phyloP scores from a whole-genome alignment of 2,797 vertebrate genomes.

The Notolepis coatsorum region DNA sequence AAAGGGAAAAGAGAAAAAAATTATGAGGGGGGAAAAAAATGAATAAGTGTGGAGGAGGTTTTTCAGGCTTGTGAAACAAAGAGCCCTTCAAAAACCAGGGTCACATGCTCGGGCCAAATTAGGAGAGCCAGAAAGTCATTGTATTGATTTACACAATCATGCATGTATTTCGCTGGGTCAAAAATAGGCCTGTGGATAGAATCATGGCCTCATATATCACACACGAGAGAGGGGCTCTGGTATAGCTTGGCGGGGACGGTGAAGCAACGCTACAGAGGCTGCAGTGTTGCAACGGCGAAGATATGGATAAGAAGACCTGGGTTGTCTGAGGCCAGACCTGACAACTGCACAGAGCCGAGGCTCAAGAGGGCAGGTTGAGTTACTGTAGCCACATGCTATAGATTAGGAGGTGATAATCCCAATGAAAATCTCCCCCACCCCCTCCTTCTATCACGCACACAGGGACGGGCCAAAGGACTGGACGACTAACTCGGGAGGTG shows the following conservation, averaged over 20 bases:
- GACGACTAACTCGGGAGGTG: slow-evolving; percentile 64
- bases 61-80: slow-evolving; percentile 78
- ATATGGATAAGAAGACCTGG: slow-evolving; percentile 62
- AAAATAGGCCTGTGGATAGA: slow-evolving; percentile 58
- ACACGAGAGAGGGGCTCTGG: slow-evolving; percentile 38
- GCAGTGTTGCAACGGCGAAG: slow-evolving; percentile 66
- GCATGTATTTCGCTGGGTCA: slow-evolving; percentile 64
- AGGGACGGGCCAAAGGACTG: slow-evolving; percentile 59
- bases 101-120: slow-evolving; percentile 78
- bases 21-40: slow-evolving; percentile 49
- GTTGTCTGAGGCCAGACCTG: slow-evolving; percentile 61
- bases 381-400: slow-evolving; percentile 79
- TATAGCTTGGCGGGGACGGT: slow-evolving; percentile 38
- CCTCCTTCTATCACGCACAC: slow-evolving; percentile 62
- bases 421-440: slow-evolving; percentile 62
- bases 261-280: slow-evolving; percentile 27
- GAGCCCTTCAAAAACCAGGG: slow-evolving; percentile 80
- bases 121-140: slow-evolving; percentile 72
- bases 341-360: slow-evolving; percentile 58
- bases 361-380: slow-evolving; percentile 60
- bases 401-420: slow-evolving; percentile 85
- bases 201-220: slow-evolving; percentile 65
- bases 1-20: slow-evolving; percentile 62
- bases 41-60: slow-evolving; percentile 71
- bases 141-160: slow-evolving; percentile 80